These are phyloP conservation scores for Cremastobaeus sp. DNA, from an alignment of 2,888 invertebrate genomes.

Conservation along the genomic window DNA sequence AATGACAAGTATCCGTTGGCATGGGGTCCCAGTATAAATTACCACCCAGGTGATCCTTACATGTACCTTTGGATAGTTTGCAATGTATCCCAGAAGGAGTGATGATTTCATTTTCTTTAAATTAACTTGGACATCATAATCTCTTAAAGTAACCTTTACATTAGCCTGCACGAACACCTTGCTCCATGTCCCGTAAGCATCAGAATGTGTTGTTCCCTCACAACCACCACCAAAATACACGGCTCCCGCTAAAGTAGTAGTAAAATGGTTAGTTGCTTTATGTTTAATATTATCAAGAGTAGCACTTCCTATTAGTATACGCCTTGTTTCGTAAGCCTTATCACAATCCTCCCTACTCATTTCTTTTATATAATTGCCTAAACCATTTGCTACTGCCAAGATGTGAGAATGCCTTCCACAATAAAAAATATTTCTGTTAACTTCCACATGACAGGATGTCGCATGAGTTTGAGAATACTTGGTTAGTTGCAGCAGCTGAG, in stretches of 20 bases:
- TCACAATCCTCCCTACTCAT: background rate
- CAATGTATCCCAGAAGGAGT: background rate
- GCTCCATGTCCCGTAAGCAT: slow-evolving; percentile 22
- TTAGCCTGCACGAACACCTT: slow-evolving; percentile 9
- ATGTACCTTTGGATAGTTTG: background rate
- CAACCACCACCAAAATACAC: slow-evolving; percentile 9
- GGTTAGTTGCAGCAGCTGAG: background rate
- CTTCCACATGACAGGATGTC: background rate
- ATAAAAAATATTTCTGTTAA: background rate
- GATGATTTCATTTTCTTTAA: background rate
- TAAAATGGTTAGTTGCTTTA: background rate
- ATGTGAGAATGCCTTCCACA: background rate
- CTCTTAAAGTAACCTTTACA: background rate
- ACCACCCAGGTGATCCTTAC: background rate
- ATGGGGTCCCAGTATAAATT: background rate
- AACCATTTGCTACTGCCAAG: background rate
- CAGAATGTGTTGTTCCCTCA: slow-evolving; percentile 6
- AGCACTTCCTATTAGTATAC: background rate
- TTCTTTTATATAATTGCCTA: background rate
- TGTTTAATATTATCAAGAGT: background rate
- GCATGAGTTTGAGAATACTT: background rate
- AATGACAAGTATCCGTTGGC: background rate
- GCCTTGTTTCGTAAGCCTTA: background rate
- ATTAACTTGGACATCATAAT: background rate
- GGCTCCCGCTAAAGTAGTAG: slow-evolving; percentile 1